Conservation (phyloP, 2,113 vertebrate species). For the Pseudolaguvia tuberculata region DNA sequence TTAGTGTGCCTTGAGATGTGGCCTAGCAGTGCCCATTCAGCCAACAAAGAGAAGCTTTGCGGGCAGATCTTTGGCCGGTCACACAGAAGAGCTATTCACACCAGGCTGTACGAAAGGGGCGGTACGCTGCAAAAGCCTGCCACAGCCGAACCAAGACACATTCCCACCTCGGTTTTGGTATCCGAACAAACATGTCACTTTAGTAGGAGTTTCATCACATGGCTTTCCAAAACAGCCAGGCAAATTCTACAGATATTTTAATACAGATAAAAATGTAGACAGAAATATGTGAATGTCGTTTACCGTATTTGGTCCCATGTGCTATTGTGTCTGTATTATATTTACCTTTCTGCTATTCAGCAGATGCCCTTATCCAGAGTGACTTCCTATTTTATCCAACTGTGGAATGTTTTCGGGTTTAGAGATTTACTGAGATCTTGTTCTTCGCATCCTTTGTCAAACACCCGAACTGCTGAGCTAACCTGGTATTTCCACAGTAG, state of each 20-base stretch:
- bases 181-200: constrained; percentile 17
- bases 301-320: too few relatives aligned
- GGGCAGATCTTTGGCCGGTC: constrained; percentile 80
- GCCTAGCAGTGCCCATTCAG: constrained; percentile 72
- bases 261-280: too few relatives aligned
- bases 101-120: constrained; percentile 58
- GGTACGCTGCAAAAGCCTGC: constrained; percentile 52
- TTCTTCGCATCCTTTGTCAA: too few relatives aligned
- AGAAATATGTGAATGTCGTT: too few relatives aligned
- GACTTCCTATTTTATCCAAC: too few relatives aligned
- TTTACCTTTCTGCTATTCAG: too few relatives aligned
- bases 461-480: too few relatives aligned
- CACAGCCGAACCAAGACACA: constrained; percentile 42
- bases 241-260: constrained; percentile 1
- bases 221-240: background rate
- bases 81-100: constrained; percentile 79
- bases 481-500: too few relatives aligned
- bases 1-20: constrained; percentile 71
- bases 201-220: constrained; percentile 17
- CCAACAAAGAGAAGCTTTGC: constrained; percentile 70
- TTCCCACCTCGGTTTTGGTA: constrained; percentile 33
- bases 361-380: too few relatives aligned
- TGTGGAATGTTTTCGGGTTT: too few relatives aligned
- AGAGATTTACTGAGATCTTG: too few relatives aligned
- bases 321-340: too few relatives aligned